These are phyloP conservation scores for Tragulus kanchil DNA, from an alignment of 2,113 vertebrate species.

Conservation along the genomic window DNA sequence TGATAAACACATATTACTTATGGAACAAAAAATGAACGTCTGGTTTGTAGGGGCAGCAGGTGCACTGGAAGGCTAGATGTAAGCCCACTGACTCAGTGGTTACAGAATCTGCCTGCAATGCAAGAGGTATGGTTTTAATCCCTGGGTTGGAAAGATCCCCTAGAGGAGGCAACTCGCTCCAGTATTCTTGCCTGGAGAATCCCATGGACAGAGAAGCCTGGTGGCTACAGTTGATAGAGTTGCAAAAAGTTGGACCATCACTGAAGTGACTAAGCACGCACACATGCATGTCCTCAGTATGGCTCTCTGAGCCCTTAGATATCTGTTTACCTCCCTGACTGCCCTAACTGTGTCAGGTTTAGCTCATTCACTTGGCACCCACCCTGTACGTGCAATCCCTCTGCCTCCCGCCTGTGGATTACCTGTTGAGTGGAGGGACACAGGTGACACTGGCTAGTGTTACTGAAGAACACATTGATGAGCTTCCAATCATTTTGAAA, in stretches of 20 bases:
- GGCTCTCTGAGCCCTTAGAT: neutral
- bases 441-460: constrained; percentile 90
- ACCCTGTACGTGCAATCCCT: neutral
- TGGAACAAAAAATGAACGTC: neutral
- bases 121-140: neutral
- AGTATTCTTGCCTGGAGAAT: neutral
- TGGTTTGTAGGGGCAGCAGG: neutral
- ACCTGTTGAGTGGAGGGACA: constrained; percentile 82
- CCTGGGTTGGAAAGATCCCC: neutral
- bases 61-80: neutral
- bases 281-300: neutral
- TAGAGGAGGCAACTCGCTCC: neutral
- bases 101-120: neutral
- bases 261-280: neutral
- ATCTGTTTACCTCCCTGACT: too few relatives aligned
- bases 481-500: constrained; percentile 96
- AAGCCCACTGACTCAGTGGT: too few relatives aligned
- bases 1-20: neutral
- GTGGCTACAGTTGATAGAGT: neutral
- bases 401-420: neutral
- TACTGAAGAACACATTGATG: constrained; percentile 94
- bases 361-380: too few relatives aligned
- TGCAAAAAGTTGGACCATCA: neutral
- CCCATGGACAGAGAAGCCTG: neutral
- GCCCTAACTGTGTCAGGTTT: neutral